Evolutionary conservation across 2,888 invertebrate genomes (phyloP), one percentile per base, ranked within the genome.

Genomic region (Agapostemon virescens): DNA sequence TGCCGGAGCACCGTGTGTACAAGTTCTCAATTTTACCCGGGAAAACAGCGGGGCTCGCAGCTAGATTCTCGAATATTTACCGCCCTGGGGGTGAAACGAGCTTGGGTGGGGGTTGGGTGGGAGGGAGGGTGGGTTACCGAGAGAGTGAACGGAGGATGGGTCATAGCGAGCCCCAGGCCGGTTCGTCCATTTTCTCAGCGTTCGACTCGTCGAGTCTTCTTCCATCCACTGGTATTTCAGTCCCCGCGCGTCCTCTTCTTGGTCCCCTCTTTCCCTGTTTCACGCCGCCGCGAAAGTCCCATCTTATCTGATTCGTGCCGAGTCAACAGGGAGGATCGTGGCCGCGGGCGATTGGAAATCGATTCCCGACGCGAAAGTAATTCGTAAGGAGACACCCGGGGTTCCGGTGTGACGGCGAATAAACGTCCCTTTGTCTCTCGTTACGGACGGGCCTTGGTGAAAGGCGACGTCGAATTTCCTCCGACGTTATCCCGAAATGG

Each of bases 311-410:
- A 67, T 74, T 73, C 69, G 72, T 70, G 81, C 73, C 77, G 77
- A 82, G 74, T 82, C 82, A 73, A 77, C 82, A 61, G 73, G 33
- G 67, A 63, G 52, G 82, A 86, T 84, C 77, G 72, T 72, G 68
- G 69, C 82, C 74, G 79, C 84, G 30, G 69, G 82, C 82, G 75
- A 86, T 85, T 79, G 85, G 79, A 85, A 85, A 85, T 85, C 86
- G 85, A 85, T 85, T 82, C 79, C 23, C 82, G 74, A 74, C 77
- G 79, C 61, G 75, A 72, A 75, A 71, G 73, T 85, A 86, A 85
- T 85, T 86, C 80, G 79, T 77, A 81, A 76, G 81, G 79, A 86
- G 79, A 78, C 74, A 70, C 71, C 64, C 72, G 30, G 64, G 69
- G 76, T 81, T 82, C 72, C 72, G 78, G 26, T 20, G 69, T 71